phyloP scores from a whole-genome alignment of 1,140 invertebrate genomes.

The Palaemon carinicauda region DNA sequence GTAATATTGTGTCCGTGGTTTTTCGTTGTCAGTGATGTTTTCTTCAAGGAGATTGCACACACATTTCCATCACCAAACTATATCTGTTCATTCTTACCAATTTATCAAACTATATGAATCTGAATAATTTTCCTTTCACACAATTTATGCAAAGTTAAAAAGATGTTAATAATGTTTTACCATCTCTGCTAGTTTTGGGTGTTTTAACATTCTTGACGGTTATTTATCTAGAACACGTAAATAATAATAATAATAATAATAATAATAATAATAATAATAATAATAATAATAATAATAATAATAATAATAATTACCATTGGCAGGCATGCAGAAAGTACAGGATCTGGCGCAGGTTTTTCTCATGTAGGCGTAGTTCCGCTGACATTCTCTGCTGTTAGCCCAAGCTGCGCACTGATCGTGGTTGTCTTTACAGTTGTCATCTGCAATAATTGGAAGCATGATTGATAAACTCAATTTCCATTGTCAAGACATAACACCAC shows the following conservation, averaged over 20 bases:
- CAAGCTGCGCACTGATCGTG: constrained; percentile 48
- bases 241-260: not conserved
- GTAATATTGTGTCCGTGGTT: too few relatives aligned
- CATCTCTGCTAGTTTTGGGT: too few relatives aligned
- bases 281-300: not conserved
- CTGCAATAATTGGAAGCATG: not conserved
- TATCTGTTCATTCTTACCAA: too few relatives aligned
- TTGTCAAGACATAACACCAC: not conserved
- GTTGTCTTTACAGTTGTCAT: constrained; percentile 28
- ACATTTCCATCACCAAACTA: too few relatives aligned
- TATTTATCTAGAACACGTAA: too few relatives aligned
- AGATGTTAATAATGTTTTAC: too few relatives aligned
- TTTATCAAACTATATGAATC: too few relatives aligned
- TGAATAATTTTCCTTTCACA: too few relatives aligned
- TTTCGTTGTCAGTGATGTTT: too few relatives aligned
- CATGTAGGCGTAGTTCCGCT: constrained; percentile 52
- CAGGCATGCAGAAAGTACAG: constrained; percentile 54
- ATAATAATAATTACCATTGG: constrained; percentile 36
- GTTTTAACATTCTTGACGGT: too few relatives aligned
- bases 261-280: not conserved
- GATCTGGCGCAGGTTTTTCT: constrained; percentile 42
- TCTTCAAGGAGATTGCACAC: too few relatives aligned
- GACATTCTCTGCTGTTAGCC: constrained; percentile 54
- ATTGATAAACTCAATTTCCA: not conserved
- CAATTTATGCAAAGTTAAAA: too few relatives aligned